phyloP scores from a whole-genome alignment of 2,113 vertebrate genomes.

The Myotis brandtii region DNA sequence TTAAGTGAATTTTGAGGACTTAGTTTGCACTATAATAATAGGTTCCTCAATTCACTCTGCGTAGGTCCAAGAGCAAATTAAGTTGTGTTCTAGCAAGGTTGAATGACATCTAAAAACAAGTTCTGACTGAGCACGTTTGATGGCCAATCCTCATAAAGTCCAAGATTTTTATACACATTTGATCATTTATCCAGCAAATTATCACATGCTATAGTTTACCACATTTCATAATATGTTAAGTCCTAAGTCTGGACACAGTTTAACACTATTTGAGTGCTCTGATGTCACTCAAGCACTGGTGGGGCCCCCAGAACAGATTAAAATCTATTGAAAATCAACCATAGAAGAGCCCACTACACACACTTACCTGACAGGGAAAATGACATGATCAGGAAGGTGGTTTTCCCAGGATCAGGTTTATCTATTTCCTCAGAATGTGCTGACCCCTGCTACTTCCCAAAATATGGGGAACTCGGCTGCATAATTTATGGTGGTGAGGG shows the following conservation, averaged over 20 bases:
- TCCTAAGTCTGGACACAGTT: neutral
- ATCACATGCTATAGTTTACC: neutral
- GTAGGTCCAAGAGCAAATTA: neutral
- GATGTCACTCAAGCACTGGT: neutral
- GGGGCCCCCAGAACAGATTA: neutral
- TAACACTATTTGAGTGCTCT: neutral
- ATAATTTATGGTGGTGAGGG: neutral
- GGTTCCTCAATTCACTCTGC: neutral
- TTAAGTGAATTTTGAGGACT: neutral
- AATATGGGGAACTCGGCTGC: neutral
- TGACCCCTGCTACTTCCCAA: neutral
- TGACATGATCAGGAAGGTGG: neutral
- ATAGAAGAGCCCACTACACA: neutral
- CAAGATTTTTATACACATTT: neutral
- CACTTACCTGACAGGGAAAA: neutral
- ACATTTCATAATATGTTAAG: neutral
- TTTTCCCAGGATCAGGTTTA: neutral
- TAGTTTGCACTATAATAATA: neutral
- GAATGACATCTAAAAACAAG: neutral
- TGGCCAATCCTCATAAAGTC: neutral
- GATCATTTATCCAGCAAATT: neutral
- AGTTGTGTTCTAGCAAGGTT: neutral
- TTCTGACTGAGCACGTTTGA: neutral
- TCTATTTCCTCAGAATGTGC: neutral
- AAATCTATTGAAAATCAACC: neutral